Base-by-base conservation (phyloP, 2,113 vertebrate genomes). In the Phoenicopterus ruber region DNA sequence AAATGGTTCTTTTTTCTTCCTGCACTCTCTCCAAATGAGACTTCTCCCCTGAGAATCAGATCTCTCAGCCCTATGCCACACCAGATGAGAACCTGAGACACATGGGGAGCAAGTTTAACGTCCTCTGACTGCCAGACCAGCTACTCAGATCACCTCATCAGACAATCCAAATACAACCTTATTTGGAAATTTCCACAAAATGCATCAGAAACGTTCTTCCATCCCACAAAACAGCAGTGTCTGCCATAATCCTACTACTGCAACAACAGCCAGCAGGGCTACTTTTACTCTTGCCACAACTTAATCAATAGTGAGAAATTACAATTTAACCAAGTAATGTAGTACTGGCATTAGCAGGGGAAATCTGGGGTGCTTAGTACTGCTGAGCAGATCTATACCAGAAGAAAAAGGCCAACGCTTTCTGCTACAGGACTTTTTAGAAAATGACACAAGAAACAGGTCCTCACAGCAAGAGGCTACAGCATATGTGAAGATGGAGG, bases 71-170 rank as follows among this genome's bases (percentile, higher is more conserved):
- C 49, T 11, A 34, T 46, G 40, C 24, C 61, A 83, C 42, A 34
- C 28, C 4, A 2, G 42, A 28, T 24, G 31, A 58, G 86, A 55
- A 67, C 38, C 7, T 6, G 17, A 83, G 54, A 69, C 40, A 42
- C n/a, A 11, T 0, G 5, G 34, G 21, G 22, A 83, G 38, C 1
- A 2, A 47, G 42, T 63, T 58, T 13, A 44, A 18, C 5, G 0
- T 34, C n/a, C 44, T 54, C 47, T 50, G 40, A 29, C 69, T 54
- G n/a, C 31, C 52, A 58, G 40, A 55, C 3, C n/a, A 62, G 65
- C 52, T 38, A 44, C 32, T 55, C 10, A 4, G 7, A 66, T 49
- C 38, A 66, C 38, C 40, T 44, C 36, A 22, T 54, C 66, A 62
- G 46, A 57, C 28, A n/a, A 46, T 19, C 17, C 49, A n/a, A 78